These are phyloP conservation scores for Volucella bombylans DNA, from an alignment of 2,888 invertebrate species.

Conservation along the genomic window DNA sequence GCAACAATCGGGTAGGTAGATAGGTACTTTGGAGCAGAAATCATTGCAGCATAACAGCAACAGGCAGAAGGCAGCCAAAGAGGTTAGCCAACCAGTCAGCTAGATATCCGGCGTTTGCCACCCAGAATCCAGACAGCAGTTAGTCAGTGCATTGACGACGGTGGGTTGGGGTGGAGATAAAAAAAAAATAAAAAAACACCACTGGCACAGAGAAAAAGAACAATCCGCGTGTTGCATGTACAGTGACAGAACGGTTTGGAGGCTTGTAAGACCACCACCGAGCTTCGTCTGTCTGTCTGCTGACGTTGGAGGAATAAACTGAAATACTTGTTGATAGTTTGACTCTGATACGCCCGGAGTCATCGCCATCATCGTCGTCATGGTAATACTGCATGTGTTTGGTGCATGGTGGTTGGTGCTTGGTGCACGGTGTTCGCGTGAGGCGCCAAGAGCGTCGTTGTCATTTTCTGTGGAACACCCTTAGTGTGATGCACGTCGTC, in stretches of 20 bases:
- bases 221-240: slow-evolving; percentile 51
- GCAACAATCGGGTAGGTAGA: slow-evolving; percentile 25
- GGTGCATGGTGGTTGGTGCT: not conserved
- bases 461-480: slow-evolving; percentile 55
- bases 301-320: slow-evolving; percentile 57
- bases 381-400: slow-evolving; percentile 15
- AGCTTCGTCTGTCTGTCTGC: slow-evolving; percentile 60
- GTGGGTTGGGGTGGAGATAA: no score
- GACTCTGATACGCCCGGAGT: slow-evolving; percentile 49
- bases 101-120: slow-evolving; percentile 62
- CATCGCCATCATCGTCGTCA: slow-evolving; percentile 8
- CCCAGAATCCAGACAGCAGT: slow-evolving; percentile 48
- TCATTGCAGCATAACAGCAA: slow-evolving; percentile 60
- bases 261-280: slow-evolving; percentile 68
- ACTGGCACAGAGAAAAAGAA: slow-evolving; percentile 38
- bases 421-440: slow-evolving; percentile 46
- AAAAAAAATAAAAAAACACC: not conserved
- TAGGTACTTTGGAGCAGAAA: slow-evolving; percentile 34
- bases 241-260: slow-evolving; percentile 64
- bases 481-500: slow-evolving; percentile 42
- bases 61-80: slow-evolving; percentile 57
- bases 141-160: slow-evolving; percentile 54
- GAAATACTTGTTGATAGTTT: slow-evolving; percentile 68
- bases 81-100: slow-evolving; percentile 40
- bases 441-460: slow-evolving; percentile 62